Conservation (phyloP, 1,140 invertebrate genomes). For the Lordiphosa stackelbergi region DNA sequence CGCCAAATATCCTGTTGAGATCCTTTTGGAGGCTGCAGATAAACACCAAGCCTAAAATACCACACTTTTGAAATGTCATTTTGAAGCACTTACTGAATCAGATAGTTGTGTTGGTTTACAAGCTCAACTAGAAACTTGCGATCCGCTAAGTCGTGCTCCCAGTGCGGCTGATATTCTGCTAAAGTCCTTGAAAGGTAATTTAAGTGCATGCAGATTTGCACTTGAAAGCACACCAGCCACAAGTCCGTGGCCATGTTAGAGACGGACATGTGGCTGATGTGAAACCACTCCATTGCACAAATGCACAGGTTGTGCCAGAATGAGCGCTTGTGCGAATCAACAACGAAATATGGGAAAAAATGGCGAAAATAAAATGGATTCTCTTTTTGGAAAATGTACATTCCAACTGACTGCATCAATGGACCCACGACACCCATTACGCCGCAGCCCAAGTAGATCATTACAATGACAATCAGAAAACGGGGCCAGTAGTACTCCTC, state of each 20-base stretch:
- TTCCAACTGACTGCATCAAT: conserved; percentile 12
- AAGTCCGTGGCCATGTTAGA: conserved; percentile 42
- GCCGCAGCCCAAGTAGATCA: conserved; percentile 27
- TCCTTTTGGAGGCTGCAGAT: conserved; percentile 30
- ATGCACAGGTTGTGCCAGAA: conserved; percentile 31
- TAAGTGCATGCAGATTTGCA: conserved; percentile 53
- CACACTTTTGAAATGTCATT: not conserved
- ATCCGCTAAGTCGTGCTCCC: conserved; percentile 15
- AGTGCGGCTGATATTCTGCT: conserved; percentile 28
- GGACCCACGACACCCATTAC: conserved; percentile 37
- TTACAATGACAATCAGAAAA: conserved; percentile 2
- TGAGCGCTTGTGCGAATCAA: conserved; percentile 7
- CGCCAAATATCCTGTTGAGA: conserved; percentile 33
- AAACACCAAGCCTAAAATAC: not conserved
- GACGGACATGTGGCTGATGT: conserved; percentile 40
- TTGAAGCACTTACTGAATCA: conserved; percentile 30
- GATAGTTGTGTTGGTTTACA: conserved; percentile 32
- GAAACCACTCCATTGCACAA: conserved; percentile 34
- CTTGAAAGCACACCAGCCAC: conserved; percentile 43
- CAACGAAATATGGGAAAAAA: conserved; percentile 37
- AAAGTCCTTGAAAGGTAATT: conserved; percentile 29
- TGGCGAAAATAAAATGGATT: conserved; percentile 26
- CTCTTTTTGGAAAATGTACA: conserved; percentile 16
- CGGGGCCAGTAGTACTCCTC: conserved; percentile 40
- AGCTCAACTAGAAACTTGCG: conserved; percentile 31